A percentile compares a stretch with the other conserved stretches of the same genome.
phyloP scores from a whole-genome alignment of 1,140 invertebrate species.

The Trichonephila clavipes region DNA sequence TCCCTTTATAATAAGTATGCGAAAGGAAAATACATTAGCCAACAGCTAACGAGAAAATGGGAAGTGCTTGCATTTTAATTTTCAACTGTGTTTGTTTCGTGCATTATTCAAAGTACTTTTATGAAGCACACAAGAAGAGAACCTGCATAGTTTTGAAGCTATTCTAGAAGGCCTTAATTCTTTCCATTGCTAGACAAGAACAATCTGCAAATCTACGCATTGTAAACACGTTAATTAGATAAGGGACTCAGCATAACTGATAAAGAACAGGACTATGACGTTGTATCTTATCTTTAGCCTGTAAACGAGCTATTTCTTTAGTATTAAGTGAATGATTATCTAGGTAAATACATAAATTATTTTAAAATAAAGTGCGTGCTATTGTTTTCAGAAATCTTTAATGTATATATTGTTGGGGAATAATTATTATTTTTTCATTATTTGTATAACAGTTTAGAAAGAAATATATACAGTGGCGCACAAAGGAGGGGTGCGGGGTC shows the following conservation, averaged over 20 bases:
- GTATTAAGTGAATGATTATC: too few relatives aligned
- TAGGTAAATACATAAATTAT: too few relatives aligned
- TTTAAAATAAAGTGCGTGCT: too few relatives aligned
- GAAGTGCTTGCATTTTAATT: constrained; percentile 18
- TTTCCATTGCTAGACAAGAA: neutral
- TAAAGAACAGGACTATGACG: neutral
- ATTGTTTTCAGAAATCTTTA: too few relatives aligned
- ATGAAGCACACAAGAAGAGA: neutral
- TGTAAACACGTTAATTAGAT: constrained; percentile 23
- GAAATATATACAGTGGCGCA: too few relatives aligned
- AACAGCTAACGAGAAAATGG: neutral
- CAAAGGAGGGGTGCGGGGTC: too few relatives aligned
- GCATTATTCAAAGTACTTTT: neutral
- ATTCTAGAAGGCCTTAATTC: neutral
- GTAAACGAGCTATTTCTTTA: too few relatives aligned
- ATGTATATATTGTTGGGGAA: too few relatives aligned
- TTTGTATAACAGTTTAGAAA: too few relatives aligned
- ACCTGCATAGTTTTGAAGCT: neutral
- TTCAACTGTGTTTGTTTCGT: neutral
- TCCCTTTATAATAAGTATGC: neutral
- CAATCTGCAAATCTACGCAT: neutral
- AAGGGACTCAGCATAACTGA: neutral
- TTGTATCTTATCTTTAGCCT: neutral
- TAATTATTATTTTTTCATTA: too few relatives aligned
- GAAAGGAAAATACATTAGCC: constrained; percentile 16